Conservation (phyloP, 2,113 vertebrate species). For the Natator depressus region DNA sequence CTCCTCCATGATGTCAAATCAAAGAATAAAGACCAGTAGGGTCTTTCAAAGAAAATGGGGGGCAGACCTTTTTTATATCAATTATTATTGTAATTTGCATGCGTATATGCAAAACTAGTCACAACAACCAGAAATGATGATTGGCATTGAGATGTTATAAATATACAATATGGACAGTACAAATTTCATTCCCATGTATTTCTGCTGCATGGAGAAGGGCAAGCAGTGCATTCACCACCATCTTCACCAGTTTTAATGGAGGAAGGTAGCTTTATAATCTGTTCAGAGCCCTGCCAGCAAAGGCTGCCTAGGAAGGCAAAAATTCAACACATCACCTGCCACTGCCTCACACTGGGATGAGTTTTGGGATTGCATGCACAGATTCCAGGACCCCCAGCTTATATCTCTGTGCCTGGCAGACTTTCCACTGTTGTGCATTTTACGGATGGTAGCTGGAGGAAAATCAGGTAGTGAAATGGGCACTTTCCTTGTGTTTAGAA, state of each 20-base stretch:
- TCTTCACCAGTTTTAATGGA: neutral
- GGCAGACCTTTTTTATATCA: too few species aligned
- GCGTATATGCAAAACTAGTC: too few species aligned
- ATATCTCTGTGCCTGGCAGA: neutral
- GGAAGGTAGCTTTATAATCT: neutral
- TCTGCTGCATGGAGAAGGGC: neutral
- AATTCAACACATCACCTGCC: neutral
- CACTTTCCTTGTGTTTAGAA: neutral
- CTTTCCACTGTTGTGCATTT: neutral
- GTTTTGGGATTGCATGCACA: neutral
- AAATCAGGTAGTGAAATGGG: neutral
- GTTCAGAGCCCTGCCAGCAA: neutral
- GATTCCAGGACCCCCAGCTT: neutral
- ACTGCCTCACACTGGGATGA: neutral
- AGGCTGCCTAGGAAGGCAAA: neutral
- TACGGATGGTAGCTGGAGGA: neutral
- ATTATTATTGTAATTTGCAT: too few species aligned
- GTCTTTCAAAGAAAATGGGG: too few species aligned
- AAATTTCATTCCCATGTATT: too few species aligned
- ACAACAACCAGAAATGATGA: too few species aligned
- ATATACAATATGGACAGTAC: too few species aligned
- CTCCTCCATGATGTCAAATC: too few species aligned
- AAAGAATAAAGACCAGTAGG: too few species aligned
- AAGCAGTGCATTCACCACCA: neutral
- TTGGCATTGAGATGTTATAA: too few species aligned